These are phyloP conservation scores for Apaloderma vittatum DNA, from an alignment of 2,113 vertebrate genomes.

Conservation along the genomic window DNA sequence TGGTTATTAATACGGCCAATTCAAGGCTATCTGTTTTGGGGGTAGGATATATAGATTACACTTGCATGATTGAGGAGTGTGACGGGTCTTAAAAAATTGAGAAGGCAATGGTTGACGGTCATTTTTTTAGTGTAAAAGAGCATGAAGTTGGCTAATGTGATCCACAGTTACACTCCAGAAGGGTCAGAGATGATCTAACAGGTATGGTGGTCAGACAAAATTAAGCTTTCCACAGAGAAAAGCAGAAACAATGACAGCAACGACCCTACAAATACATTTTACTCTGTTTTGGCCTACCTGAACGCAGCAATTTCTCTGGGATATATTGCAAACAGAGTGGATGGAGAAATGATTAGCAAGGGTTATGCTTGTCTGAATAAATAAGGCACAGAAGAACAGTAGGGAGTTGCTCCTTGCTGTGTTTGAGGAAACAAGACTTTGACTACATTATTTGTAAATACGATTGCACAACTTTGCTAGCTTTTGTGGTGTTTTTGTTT, in stretches of 20 bases:
- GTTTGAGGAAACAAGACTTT: background rate
- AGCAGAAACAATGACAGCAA: background rate
- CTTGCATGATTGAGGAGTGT: background rate
- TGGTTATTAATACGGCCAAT: background rate
- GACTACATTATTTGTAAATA: conserved; percentile 37
- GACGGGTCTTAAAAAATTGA: background rate
- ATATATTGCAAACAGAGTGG: background rate
- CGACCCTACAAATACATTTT: background rate
- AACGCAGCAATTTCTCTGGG: background rate
- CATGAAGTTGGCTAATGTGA: background rate
- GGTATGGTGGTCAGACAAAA: background rate
- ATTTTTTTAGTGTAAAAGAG: background rate
- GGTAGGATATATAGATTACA: background rate
- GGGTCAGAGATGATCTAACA: background rate
- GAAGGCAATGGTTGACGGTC: background rate
- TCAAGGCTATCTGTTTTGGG: background rate
- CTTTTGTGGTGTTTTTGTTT: background rate
- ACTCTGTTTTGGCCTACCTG: background rate
- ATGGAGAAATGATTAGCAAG: background rate
- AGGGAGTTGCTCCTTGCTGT: background rate
- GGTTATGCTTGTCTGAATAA: background rate
- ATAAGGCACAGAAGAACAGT: background rate
- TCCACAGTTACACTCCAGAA: background rate
- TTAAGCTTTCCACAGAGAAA: background rate
- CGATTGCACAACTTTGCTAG: conserved; percentile 1